These are phyloP conservation scores for Lithobates pipiens DNA, from an alignment of 2,797 vertebrate genomes.

Conservation along the genomic window DNA sequence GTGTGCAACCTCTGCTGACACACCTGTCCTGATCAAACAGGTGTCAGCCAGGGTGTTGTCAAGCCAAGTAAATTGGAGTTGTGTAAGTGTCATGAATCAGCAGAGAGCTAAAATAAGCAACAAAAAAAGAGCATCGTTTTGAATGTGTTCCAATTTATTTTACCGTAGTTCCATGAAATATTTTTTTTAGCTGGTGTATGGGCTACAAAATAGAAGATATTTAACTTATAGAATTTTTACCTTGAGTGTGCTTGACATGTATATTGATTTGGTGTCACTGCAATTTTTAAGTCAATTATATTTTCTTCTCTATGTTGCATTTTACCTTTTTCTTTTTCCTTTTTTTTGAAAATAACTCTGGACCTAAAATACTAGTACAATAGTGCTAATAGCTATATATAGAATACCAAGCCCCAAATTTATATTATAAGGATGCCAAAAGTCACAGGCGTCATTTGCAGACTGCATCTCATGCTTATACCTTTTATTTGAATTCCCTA, in stretches of 20 bases:
- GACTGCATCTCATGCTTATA: too few species aligned
- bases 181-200: conserved; percentile 28
- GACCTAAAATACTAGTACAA: background rate
- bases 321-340: background rate
- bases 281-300: conserved; percentile 20
- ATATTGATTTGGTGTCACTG: conserved; percentile 33
- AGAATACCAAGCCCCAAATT: too few species aligned
- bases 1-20: conserved; percentile 58
- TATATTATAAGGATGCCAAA: too few species aligned
- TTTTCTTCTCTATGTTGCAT: background rate
- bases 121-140: conserved; percentile 44
- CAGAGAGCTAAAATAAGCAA: conserved; percentile 60
- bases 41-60: conserved; percentile 60
- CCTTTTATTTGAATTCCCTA: too few species aligned
- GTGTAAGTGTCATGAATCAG: conserved; percentile 61
- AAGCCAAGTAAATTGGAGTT: conserved; percentile 62
- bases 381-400: background rate
- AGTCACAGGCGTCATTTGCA: too few species aligned
- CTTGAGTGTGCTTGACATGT: conserved; percentile 13
- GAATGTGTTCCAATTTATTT: conserved; percentile 62
- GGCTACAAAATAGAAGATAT: conserved; percentile 34
- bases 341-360: background rate
- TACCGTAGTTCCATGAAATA: conserved; percentile 34
- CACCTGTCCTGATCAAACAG: conserved; percentile 62
- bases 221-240: conserved; percentile 41